Conservation (phyloP, 1,140 invertebrate species). For the Hesperophylax magnus region DNA sequence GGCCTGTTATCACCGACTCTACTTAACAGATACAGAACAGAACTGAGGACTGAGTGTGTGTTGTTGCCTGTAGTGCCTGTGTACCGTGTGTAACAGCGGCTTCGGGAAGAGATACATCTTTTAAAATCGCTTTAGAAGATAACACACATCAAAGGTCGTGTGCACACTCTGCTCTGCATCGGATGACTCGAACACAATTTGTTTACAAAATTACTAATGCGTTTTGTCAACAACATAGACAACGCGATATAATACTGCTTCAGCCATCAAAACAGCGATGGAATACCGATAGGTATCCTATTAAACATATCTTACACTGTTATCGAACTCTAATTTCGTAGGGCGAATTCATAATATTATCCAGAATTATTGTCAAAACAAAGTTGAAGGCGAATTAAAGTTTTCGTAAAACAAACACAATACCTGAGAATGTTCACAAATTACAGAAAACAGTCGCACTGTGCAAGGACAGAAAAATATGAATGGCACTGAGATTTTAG, state of each 20-base stretch:
- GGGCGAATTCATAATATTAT: not conserved
- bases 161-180: slow-evolving; percentile 7
- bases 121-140: slow-evolving; percentile 27
- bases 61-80: not conserved
- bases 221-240: not conserved
- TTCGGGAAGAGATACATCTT: slow-evolving; percentile 11
- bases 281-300: not conserved
- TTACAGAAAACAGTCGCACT: not conserved
- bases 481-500: slow-evolving; percentile 2
- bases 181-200: slow-evolving; percentile 8
- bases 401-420: slow-evolving; percentile 36
- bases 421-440: slow-evolving; percentile 39
- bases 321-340: not conserved
- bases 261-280: too few relatives aligned
- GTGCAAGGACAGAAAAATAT: not conserved
- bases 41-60: not conserved
- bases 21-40: too few relatives aligned
- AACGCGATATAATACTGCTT: not conserved
- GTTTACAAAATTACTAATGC: not conserved
- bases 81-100: too few relatives aligned
- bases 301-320: not conserved
- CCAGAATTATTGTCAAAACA: slow-evolving; percentile 36
- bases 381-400: not conserved
- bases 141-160: slow-evolving; percentile 45
- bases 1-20: not conserved